phyloP scores from a whole-genome alignment of 2,113 vertebrate species.

The Lichenostomus cassidix region DNA sequence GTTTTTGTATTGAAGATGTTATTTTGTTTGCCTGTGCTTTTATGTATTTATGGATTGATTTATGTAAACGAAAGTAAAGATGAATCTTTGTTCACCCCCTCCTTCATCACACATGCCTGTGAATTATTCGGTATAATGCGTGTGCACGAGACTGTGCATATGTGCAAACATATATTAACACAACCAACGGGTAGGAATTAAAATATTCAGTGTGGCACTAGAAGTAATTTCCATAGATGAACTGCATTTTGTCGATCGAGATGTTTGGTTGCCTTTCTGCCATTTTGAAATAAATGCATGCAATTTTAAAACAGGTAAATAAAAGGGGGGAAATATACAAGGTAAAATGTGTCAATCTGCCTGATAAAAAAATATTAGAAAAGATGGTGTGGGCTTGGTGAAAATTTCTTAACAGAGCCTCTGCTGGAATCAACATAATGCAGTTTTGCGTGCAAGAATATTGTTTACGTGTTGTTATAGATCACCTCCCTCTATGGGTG shows the following conservation, averaged over 20 bases:
- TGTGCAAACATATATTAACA: constrained; percentile 2
- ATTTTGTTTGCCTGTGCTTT: constrained; percentile 22
- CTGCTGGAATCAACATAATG: not conserved
- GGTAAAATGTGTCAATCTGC: not conserved
- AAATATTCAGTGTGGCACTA: not conserved
- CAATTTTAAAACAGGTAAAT: not conserved
- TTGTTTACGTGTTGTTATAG: not conserved
- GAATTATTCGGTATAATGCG: not conserved
- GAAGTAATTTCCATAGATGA: not conserved
- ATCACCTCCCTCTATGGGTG: not conserved
- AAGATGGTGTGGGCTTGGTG: not conserved
- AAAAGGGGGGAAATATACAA: not conserved
- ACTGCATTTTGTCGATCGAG: rapidly evolving
- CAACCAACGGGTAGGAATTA: not conserved
- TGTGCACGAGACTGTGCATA: not conserved
- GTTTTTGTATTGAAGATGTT: constrained; percentile 17
- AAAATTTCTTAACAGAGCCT: not conserved
- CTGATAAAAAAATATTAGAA: not conserved
- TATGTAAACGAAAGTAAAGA: constrained; percentile 43
- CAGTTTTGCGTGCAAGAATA: not conserved
- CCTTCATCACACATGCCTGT: not conserved
- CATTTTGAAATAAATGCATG: not conserved
- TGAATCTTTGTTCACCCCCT: constrained; percentile 1
- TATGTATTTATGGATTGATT: constrained; percentile 30
- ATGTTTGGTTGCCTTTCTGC: not conserved